Conservation (phyloP, 1,140 invertebrate species). For the Drosophila ohnishii region DNA sequence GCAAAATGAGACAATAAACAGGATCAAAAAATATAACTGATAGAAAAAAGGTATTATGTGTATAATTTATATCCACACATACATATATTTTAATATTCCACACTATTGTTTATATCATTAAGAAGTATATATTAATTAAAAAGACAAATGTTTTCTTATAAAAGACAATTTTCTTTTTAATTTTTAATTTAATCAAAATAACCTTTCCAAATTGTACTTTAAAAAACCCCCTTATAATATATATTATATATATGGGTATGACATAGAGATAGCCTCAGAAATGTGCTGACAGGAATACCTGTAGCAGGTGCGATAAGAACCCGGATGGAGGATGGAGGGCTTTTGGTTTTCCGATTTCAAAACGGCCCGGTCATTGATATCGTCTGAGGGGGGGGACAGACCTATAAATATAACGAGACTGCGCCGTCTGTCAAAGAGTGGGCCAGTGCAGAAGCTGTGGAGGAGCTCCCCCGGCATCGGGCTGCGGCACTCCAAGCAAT, state of each 20-base stretch:
- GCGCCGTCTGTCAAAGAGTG: constrained; percentile 13
- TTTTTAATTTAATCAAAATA: not conserved
- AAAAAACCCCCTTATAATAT: not conserved
- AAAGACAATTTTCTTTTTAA: no score
- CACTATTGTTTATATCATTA: no score
- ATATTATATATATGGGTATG: not conserved
- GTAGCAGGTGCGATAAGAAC: constrained; percentile 18
- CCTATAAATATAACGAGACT: constrained; percentile 32
- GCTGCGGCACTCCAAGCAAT: constrained; percentile 33
- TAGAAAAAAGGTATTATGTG: not conserved
- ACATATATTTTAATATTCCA: not conserved
- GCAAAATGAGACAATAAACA: not conserved
- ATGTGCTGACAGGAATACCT: constrained; percentile 23
- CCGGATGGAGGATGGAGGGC: not conserved
- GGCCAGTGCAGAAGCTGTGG: not conserved
- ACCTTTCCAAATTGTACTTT: not conserved
- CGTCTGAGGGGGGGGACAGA: constrained; percentile 4
- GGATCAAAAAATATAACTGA: not conserved
- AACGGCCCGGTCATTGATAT: constrained; percentile 35
- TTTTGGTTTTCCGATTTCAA: constrained; percentile 1
- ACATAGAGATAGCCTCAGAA: constrained; percentile 35
- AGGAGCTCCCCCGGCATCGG: constrained; percentile 8
- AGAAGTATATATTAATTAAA: not conserved
- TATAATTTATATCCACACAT: no score
- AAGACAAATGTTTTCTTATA: no score